phyloP scores from a whole-genome alignment of 2,888 invertebrate genomes.

The Idaea biselata region DNA sequence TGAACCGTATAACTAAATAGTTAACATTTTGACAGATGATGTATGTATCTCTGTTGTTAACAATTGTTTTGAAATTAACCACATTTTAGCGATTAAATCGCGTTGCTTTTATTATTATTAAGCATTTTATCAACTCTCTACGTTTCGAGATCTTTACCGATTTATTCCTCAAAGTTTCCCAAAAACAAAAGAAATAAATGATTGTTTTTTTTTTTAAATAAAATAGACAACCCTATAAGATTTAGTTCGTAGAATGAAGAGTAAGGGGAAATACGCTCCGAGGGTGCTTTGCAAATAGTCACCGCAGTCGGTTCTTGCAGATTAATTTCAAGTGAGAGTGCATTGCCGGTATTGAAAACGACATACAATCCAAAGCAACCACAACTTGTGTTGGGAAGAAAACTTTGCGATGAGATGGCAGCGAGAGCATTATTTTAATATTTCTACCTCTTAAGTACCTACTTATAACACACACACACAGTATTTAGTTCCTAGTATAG shows the following conservation, averaged over 20 bases:
- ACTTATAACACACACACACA: no score
- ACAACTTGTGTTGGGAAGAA: not conserved
- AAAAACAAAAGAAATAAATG: no score
- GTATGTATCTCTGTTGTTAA: no score
- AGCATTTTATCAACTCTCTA: no score
- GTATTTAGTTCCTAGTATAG: no score
- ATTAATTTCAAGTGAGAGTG: constrained; percentile 74
- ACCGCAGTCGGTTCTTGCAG: constrained; percentile 70
- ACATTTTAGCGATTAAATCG: no score
- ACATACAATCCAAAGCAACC: constrained; percentile 1
- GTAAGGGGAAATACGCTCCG: constrained; percentile 50
- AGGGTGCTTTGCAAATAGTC: constrained; percentile 72
- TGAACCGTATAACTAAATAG: no score
- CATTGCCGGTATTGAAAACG: constrained; percentile 47
- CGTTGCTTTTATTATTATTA: no score
- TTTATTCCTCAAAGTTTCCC: no score
- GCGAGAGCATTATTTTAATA: not conserved
- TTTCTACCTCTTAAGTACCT: not conserved
- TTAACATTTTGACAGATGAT: no score
- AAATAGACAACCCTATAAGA: constrained; percentile 45
- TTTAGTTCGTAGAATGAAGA: constrained; percentile 58
- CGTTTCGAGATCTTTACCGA: no score
- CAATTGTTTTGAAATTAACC: no score
- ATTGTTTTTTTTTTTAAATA: not conserved
- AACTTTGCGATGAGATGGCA: not conserved